Base-by-base conservation (phyloP, 1,140 invertebrate species). In the Camponotus floridanus region DNA sequence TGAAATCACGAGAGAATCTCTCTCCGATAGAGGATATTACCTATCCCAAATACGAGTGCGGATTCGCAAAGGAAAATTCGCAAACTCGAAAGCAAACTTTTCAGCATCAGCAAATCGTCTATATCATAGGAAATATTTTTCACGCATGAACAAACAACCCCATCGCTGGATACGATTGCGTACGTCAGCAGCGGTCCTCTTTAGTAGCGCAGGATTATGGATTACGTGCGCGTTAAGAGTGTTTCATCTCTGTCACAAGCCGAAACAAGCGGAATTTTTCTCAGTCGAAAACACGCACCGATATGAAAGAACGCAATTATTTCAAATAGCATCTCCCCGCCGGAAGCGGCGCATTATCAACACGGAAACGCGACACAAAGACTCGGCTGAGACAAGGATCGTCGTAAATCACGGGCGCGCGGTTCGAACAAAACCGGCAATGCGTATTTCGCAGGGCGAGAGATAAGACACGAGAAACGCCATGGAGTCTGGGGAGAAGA, bases 361-460 rank as follows among this genome's bases (percentile, higher is more conserved):
- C 59, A 42, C 59, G 15, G 33, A 45, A 61, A 11, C 31, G 57
- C 48, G 62, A 42, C 36, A 55, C 21, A 65, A 51, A 78, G 73
- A 57, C 84, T 26, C 42, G 48, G 51, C 68, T 74, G 65, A 86
- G 87, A 89, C 87, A 84, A 76, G 62, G 26, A 74, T 83, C 18
- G 45, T 73, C 87, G 85, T 78, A 86, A 86, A 89, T 89, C 88
- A 89, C 62, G 87, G 8, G 13, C 62, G 36, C 57, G 62, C n/a
- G 48, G 59, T 57, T 79, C 86, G 80, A 89, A 89, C 84, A 89
- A 89, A 89, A 89, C 76, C 87, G 45, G 85, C 84, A 86, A 89
- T 85, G 88, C 88, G 88, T 89, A 83, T 83, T 83, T 57, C 84
- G 84, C 78, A 73, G 13, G 42, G 51, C 45, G 15, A 36, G 21